Evolutionary conservation across 37 sponge, comb jelly and placozoan species (phyloP).

Genomic region (Halichondria panicea): DNA sequence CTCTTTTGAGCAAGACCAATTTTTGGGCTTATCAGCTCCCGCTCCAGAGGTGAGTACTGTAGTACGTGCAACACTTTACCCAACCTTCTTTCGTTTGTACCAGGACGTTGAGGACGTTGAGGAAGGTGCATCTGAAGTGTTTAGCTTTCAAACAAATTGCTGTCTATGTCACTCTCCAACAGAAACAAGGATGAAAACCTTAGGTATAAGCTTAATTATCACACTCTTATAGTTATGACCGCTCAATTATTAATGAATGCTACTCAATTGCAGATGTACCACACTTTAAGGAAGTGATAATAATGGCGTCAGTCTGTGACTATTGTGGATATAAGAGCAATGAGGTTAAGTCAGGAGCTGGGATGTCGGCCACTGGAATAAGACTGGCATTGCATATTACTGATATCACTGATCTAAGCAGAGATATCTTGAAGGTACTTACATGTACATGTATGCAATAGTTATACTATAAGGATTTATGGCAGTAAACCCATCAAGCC

Average conservation of each 20-base stretch:
- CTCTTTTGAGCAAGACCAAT: constrained; percentile 69
- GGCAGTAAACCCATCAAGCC: too few relatives aligned
- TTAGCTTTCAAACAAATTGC: constrained; percentile 64
- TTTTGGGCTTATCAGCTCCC: constrained; percentile 25
- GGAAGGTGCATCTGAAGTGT: constrained; percentile 30
- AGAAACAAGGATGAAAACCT: constrained; percentile 73
- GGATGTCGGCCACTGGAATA: constrained; percentile 74
- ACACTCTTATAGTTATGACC: not conserved
- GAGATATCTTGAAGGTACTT: constrained; percentile 89
- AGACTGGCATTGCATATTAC: constrained; percentile 74
- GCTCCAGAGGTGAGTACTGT: not conserved
- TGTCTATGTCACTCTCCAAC: constrained; percentile 53
- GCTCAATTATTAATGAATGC: not conserved
- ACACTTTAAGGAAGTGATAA: constrained; percentile 85
- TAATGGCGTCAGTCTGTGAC: constrained; percentile 94
- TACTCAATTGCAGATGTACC: constrained; percentile 64
- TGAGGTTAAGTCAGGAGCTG: constrained; percentile 93
- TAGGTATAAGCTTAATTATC: constrained; percentile 51
- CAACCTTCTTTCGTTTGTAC: too few relatives aligned
- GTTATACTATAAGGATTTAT: too few relatives aligned
- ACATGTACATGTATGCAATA: not conserved
- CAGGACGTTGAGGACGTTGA: not conserved
- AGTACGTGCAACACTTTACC: too few relatives aligned
- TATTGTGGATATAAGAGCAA: constrained; percentile 82
- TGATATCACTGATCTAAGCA: constrained; percentile 64